phyloP scores from a whole-genome alignment of 2,797 vertebrate genomes.

The Sphenodon punctatus region DNA sequence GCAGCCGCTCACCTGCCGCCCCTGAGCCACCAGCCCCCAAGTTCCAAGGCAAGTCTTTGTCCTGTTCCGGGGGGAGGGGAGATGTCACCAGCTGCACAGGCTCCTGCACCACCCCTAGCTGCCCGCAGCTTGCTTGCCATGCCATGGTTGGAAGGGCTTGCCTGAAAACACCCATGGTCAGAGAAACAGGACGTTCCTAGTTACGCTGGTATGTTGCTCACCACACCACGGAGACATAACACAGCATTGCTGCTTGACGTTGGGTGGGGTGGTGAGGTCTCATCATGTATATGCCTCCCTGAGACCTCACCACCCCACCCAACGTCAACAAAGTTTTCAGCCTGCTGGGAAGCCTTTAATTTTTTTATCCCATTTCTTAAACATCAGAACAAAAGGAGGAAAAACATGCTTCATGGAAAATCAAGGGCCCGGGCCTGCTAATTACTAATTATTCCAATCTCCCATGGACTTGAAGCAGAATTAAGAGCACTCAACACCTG shows the following conservation, averaged over 20 bases:
- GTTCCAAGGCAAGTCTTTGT: rapidly evolving
- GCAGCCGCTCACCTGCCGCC: neutral
- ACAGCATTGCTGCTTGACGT: too few relatives aligned
- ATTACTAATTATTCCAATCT: neutral
- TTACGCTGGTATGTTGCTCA: too few relatives aligned
- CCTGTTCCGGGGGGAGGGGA: neutral
- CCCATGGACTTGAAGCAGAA: neutral
- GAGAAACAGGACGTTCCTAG: too few relatives aligned
- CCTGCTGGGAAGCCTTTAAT: neutral
- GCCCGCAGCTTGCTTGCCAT: too few relatives aligned
- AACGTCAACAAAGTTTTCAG: neutral
- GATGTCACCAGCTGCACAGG: rapidly evolving
- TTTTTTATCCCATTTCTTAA: neutral
- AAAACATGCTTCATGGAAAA: neutral
- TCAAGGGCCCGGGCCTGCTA: neutral
- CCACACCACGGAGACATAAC: too few relatives aligned
- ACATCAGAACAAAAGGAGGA: neutral
- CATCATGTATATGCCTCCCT: too few relatives aligned
- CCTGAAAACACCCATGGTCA: too few relatives aligned
- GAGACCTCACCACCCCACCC: too few relatives aligned
- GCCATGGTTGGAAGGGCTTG: too few relatives aligned
- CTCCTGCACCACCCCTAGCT: too few relatives aligned
- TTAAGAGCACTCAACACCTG: too few relatives aligned
- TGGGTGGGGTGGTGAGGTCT: too few relatives aligned
- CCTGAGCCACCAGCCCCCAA: neutral